phyloP scores from a whole-genome alignment of 2,888 invertebrate genomes.

The Erebia ligea region DNA sequence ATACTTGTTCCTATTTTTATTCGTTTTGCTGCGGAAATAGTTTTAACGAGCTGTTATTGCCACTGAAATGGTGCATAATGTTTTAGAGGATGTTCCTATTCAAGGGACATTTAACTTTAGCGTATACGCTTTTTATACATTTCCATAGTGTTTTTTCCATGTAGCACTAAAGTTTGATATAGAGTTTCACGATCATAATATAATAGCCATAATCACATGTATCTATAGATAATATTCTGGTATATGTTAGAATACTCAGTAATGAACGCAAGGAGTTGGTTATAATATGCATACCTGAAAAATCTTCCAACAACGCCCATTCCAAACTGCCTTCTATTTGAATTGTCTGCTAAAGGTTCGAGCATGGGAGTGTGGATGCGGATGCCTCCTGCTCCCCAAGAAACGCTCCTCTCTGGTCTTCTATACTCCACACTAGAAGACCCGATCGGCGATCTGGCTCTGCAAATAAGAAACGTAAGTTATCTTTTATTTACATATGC shows the following conservation, averaged over 20 bases:
- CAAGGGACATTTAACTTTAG: not conserved
- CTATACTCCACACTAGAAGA: slow-evolving; percentile 77
- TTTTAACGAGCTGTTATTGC: slow-evolving; percentile 7
- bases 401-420: slow-evolving; percentile 74
- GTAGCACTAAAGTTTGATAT: too few species aligned
- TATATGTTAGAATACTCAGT: too few species aligned
- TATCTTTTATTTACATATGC: not conserved
- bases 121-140: not conserved
- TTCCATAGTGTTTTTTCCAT: not conserved
- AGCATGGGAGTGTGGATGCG: slow-evolving; percentile 90
- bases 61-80: not conserved
- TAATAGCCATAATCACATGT: too few species aligned
- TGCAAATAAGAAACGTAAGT: slow-evolving; percentile 43
- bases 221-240: too few species aligned
- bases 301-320: slow-evolving; percentile 91
- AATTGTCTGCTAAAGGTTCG: slow-evolving; percentile 95
- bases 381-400: slow-evolving; percentile 83
- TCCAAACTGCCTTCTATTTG: slow-evolving; percentile 92
- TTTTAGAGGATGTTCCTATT: not conserved
- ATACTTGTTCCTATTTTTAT: slow-evolving; percentile 29
- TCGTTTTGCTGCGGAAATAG: slow-evolving; percentile 12
- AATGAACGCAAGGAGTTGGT: not conserved
- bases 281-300: slow-evolving; percentile 83
- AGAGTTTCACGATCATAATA: too few species aligned
- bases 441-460: slow-evolving; percentile 70